A percentile compares a stretch with the other conserved stretches of the same genome.
These are phyloP conservation scores for Paramuricea clavata DNA, from an alignment of 92 coral and sea anemone species.

Conservation along the genomic window DNA sequence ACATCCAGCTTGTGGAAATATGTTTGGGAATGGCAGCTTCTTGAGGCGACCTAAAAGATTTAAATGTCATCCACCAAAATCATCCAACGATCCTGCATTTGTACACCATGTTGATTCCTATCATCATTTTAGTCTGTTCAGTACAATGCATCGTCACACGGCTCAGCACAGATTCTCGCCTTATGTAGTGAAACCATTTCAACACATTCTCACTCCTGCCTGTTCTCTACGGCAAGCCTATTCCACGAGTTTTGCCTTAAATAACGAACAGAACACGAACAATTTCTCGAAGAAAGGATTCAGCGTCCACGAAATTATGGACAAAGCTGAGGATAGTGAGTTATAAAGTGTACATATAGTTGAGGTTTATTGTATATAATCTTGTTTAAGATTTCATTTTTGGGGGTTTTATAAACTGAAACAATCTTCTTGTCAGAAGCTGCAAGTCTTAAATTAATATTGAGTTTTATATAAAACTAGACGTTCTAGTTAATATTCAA, in stretches of 20 bases:
- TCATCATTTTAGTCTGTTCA: conserved; percentile 63
- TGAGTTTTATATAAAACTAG: not conserved
- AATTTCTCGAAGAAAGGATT: conserved; percentile 23
- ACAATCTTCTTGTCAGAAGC: too few relatives aligned
- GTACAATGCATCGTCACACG: conserved; percentile 44
- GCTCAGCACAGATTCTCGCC: not conserved
- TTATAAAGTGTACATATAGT: not conserved
- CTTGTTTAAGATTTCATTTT: not conserved
- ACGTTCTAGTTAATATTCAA: too few relatives aligned
- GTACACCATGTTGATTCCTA: conserved; percentile 90
- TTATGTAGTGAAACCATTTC: not conserved
- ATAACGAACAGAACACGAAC: conserved; percentile 3
- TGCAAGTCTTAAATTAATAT: not conserved
- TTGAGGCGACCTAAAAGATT: conserved; percentile 88
- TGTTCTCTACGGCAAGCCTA: not conserved
- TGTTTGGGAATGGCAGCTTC: conserved; percentile 96
- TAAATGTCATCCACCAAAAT: conserved; percentile 26
- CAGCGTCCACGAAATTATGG: conserved; percentile 35
- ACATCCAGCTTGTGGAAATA: conserved; percentile 76
- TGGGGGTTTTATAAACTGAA: not conserved
- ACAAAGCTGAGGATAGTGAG: not conserved
- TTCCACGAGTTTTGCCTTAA: not conserved
- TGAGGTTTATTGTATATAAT: not conserved
- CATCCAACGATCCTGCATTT: conserved; percentile 80
- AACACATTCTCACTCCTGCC: not conserved